Base-by-base conservation (phyloP, 2,888 invertebrate genomes). In the Tachina grossa region DNA sequence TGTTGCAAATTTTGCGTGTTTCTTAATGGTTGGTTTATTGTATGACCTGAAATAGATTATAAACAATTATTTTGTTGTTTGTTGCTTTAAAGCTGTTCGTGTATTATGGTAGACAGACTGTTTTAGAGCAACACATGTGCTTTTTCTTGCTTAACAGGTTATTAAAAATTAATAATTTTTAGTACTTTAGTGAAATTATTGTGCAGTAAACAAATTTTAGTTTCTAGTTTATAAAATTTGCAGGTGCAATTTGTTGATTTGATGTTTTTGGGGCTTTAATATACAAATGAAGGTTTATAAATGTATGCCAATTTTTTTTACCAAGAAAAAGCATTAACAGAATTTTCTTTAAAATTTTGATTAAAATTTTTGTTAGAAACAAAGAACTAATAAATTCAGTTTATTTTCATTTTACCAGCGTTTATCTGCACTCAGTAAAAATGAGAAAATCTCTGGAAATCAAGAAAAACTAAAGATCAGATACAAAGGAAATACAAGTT, bases 41-140 rank as follows among this genome's bases (percentile, higher is more conserved):
- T 78, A 75, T 83, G 75, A 65, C 85, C 82, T 85, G 79, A 59
- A 72, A 85, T 76, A 61, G 69, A 75, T 69, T 78, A 49, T 41
- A 69, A 49, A 55, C n/a, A 16, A 55, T 55, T 68, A 13, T 43
- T 61, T 80, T 59, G 14, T 59, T 65, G 22, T 59, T 68, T 19
- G 55, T 57, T 72, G 45, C 31, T 41, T 65, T 19, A 63, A 71
- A 63, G 63, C 49, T 59, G 43, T 31, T 22, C 22, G 31, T 31
- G 16, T 47, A 10, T 55, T 31, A 31, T 31, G 31, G 31, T 1
- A 31, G 55, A n/a, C 57, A 57, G 57, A 68, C 39, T 22, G 13
- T 22, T 9, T 8, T 43, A 43, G 53, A 71, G 53, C 31, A 75
- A 82, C 69, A 82, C 63, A 78, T 85, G 75, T 71, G 71, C 59